phyloP scores from a whole-genome alignment of 2,888 invertebrate genomes.

The Mythimna vitellina region DNA sequence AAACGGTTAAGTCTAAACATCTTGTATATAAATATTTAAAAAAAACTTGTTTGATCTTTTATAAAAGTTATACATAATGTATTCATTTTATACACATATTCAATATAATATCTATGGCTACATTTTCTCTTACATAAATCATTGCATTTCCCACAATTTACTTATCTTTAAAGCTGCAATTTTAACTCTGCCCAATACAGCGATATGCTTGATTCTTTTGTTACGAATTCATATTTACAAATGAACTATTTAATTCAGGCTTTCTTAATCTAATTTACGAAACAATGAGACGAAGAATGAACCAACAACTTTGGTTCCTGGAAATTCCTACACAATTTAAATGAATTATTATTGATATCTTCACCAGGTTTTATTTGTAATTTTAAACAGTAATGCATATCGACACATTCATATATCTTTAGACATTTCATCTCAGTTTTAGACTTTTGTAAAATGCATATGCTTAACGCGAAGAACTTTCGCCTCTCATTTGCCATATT shows the following conservation, averaged over 20 bases:
- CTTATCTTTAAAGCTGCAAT: conserved; percentile 54
- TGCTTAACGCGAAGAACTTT: conserved; percentile 20
- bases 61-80: conserved; percentile 34
- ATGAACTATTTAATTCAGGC: conserved; percentile 16
- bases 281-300: not conserved
- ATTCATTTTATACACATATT: conserved; percentile 43
- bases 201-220: conserved; percentile 42
- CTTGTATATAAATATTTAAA: conserved; percentile 46
- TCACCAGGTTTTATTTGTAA: conserved; percentile 8
- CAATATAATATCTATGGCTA: conserved; percentile 52
- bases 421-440: conserved; percentile 14
- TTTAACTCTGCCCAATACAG: conserved; percentile 31
- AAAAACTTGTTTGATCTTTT: conserved; percentile 42
- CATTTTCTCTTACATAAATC: conserved; percentile 32
- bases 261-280: conserved; percentile 32
- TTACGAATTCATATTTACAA: conserved; percentile 33
- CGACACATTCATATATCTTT: conserved; percentile 8
- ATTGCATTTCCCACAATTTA: conserved; percentile 50
- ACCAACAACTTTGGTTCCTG: conserved; percentile 26
- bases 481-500: not conserved
- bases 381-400: conserved; percentile 12
- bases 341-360: not conserved
- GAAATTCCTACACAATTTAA: not conserved
- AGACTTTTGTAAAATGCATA: conserved; percentile 40
- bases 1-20: conserved; percentile 54